phyloP scores from a whole-genome alignment of 1,140 invertebrate genomes.

The Epicauta chinensis region DNA sequence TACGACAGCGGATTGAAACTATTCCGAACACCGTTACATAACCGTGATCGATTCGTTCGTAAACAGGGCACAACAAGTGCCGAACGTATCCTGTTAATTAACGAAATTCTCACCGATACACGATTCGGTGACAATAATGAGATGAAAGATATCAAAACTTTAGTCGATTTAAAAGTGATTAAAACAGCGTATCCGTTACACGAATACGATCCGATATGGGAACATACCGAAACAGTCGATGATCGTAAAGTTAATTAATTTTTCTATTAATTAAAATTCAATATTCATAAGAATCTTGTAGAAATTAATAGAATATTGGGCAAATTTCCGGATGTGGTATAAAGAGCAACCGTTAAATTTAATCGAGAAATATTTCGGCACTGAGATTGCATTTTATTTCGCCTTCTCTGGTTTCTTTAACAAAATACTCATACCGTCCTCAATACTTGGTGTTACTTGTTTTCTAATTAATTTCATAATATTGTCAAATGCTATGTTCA shows the following conservation, averaged over 20 bases:
- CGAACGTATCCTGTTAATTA: constrained; percentile 29
- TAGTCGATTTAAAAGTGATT: constrained; percentile 51
- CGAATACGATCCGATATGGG: constrained; percentile 44
- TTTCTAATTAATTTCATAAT: too few species aligned
- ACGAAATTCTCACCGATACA: constrained; percentile 25
- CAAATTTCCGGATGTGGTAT: constrained; percentile 49
- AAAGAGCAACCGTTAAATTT: constrained; percentile 38
- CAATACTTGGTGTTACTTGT: constrained; percentile 42
- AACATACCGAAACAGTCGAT: constrained; percentile 39
- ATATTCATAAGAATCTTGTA: constrained; percentile 12
- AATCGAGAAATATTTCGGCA: constrained; percentile 41
- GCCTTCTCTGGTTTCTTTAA: constrained; percentile 51
- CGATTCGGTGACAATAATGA: constrained; percentile 24
- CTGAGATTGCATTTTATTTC: constrained; percentile 42
- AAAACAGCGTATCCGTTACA: constrained; percentile 57
- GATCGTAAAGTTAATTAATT: constrained; percentile 34
- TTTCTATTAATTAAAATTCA: constrained; percentile 1
- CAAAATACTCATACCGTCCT: constrained; percentile 49
- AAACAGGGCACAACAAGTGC: constrained; percentile 14
- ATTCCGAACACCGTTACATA: too few species aligned
- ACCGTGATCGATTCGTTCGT: too few species aligned
- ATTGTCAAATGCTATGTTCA: too few species aligned
- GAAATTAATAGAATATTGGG: constrained; percentile 35
- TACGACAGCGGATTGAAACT: too few species aligned
- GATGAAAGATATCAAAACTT: constrained; percentile 50